Evolutionary conservation across 2,113 vertebrate genomes (phyloP).

Genomic region (Anser brachyrhynchus): DNA sequence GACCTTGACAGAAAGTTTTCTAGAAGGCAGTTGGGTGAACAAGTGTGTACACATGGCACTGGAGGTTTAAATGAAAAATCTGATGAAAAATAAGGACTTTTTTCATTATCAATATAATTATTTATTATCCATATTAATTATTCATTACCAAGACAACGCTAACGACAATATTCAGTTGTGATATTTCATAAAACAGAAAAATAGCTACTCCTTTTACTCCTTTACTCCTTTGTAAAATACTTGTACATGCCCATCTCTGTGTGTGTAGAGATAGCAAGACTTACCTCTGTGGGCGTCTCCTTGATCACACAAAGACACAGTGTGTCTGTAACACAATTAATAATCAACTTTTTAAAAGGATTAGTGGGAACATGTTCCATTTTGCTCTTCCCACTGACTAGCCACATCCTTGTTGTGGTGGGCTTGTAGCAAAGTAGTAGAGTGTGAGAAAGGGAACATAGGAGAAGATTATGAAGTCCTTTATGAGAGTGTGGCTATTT

Average conservation of each 20-base stretch:
- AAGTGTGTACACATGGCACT: not conserved
- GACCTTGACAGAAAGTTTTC: not conserved
- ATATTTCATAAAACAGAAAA: not conserved
- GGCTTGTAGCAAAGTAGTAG: accelerated
- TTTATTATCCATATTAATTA: not conserved
- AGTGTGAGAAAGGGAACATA: not conserved
- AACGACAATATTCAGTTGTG: not conserved
- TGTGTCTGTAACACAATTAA: not conserved
- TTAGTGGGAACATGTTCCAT: not conserved
- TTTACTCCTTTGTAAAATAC: not conserved
- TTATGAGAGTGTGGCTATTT: not conserved
- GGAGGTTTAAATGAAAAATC: not conserved
- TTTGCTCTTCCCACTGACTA: not conserved
- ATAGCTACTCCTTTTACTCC: not conserved
- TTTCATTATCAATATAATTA: not conserved
- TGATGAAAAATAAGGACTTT: not conserved
- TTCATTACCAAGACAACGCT: not conserved
- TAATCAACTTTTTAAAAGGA: not conserved
- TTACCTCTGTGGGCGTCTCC: not conserved
- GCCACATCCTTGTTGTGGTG: not conserved
- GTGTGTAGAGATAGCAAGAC: not conserved
- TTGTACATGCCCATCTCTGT: accelerated
- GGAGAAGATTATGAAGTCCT: not conserved
- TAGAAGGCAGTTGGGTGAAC: not conserved
- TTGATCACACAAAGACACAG: not conserved